Base-by-base conservation (phyloP, 2,113 vertebrate species). In the Galbula dea region DNA sequence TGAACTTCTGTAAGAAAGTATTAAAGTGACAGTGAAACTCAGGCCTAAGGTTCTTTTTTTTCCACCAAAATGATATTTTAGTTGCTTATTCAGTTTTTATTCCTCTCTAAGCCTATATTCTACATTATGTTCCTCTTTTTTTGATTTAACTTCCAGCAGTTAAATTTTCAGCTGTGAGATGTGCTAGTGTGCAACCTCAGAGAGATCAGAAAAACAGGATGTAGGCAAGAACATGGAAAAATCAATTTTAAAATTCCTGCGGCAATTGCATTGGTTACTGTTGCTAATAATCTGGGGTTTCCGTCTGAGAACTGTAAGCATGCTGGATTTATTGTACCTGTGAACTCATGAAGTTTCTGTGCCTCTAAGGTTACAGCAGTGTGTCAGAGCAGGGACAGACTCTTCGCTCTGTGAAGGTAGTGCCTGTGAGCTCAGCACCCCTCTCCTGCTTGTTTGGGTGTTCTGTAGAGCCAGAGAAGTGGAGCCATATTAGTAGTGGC, bases 351-450 rank as follows among this genome's bases (percentile, higher is more conserved):
- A 51, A 81, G 16, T 54, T 15, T 22, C 34, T 26, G 37, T 68
- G 54, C 32, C 68, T n/a, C 0, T 63, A n/a, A 59, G 37, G 61
- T 49, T 22, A 12, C 26, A 16, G 66, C 18, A 10, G 43, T 3
- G 23, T 65, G 21, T 27, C 10, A 7, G 59, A 73, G 71, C 41
- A 12, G 24, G 62, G 30, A 1, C 5, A 59, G 46, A 5, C 45
- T 19, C 69, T 11, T 6, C 11, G 2, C 37, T 10, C 26, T 4
- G 9, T 19, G 27, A 51, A 36, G 68, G 11, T 3, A 15, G 30
- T 0, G 1, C 61, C 46, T 30, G n/a, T 0, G 3, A 46, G 23
- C 0, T 0, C 20, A 1, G 37, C 4, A 12, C 2, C 0, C 58
- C 45, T n/a, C 37, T 21, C 55, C 39, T 39, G 36, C 30, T 27